Conservation (phyloP, 2,797 vertebrate genomes). For the Centropyge bicolor region DNA sequence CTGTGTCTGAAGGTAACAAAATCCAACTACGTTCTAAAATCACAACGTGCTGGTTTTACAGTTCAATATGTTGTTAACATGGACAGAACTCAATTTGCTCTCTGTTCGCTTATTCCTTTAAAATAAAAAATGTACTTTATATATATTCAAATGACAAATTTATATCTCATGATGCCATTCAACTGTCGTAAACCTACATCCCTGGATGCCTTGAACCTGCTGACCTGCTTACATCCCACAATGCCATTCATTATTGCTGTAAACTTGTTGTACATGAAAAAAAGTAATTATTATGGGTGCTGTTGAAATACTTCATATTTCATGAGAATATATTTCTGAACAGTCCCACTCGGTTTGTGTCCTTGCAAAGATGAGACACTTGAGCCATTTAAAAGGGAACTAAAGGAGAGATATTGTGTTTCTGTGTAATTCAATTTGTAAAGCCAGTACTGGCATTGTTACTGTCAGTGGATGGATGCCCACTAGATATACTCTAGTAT, state of each 20-base stretch:
- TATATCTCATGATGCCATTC: conserved; percentile 1
- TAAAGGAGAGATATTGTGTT: conserved; percentile 17
- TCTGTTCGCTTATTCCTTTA: too few species aligned
- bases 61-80: background rate
- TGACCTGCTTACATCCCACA: conserved; percentile 17
- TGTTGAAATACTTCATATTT: conserved; percentile 8
- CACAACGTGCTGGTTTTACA: background rate
- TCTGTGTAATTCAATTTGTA: conserved; percentile 39
- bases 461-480: conserved; percentile 27
- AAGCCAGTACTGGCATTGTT: conserved; percentile 30
- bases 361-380: conserved; percentile 15
- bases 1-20: background rate
- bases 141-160: background rate
- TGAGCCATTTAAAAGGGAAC: conserved; percentile 39
- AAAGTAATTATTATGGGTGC: background rate
- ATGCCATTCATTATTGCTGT: conserved; percentile 52
- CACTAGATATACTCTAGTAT: conserved; percentile 5
- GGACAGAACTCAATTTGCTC: background rate
- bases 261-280: conserved; percentile 42
- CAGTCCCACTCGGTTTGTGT: conserved; percentile 9
- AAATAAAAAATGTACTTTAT: background rate
- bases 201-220: too few species aligned
- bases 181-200: too few species aligned
- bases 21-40: too few species aligned
- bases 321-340: conserved; percentile 11